Conservation (phyloP, 2,113 vertebrate species). For the Psilopogon haemacephalus region DNA sequence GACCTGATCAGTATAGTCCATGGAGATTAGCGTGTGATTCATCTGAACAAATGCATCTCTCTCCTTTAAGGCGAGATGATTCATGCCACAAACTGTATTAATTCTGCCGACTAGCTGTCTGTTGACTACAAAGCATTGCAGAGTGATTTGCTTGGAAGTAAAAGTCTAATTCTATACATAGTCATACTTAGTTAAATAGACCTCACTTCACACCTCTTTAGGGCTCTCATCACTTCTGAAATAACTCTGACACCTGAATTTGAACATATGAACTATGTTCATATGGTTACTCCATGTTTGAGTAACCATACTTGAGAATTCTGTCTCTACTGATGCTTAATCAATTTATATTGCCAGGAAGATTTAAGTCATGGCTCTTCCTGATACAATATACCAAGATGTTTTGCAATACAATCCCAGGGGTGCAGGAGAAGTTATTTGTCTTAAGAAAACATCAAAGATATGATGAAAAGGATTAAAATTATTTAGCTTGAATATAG, state of each 20-base stretch:
- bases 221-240: background rate
- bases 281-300: background rate
- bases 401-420: background rate
- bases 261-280: background rate
- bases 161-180: background rate
- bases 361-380: background rate
- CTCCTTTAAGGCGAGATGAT: background rate
- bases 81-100: background rate
- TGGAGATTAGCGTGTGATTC: slow-evolving; percentile 5
- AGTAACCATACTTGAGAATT: background rate
- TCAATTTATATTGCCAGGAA: background rate
- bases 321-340: background rate
- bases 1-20: background rate
- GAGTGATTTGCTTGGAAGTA: background rate
- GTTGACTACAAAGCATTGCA: background rate
- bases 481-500: background rate
- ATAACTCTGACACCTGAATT: background rate
- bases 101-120: background rate
- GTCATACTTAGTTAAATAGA: background rate
- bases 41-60: background rate
- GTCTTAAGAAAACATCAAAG: background rate
- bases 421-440: background rate
- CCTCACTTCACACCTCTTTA: background rate
- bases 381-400: background rate
- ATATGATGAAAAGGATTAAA: background rate